A percentile compares a stretch with the other conserved stretches of the same genome.
phyloP scores from a whole-genome alignment of 2,888 invertebrate genomes.

The Cerceris rybyensis region DNA sequence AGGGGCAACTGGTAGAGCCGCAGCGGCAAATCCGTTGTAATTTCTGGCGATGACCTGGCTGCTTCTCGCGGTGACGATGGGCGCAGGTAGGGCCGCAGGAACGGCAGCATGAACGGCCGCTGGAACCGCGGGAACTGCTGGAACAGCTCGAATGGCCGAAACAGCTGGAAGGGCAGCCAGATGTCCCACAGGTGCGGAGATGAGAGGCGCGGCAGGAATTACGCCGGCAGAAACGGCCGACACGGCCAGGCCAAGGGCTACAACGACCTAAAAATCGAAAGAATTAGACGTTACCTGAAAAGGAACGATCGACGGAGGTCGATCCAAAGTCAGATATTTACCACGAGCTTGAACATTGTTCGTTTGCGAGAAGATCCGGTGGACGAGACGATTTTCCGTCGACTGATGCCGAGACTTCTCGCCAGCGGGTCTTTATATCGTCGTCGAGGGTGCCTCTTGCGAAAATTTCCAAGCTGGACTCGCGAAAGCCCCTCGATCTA shows the following conservation, averaged over 20 bases:
- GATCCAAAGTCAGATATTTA: conserved; percentile 61
- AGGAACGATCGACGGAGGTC: neutral
- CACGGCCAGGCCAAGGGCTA: neutral
- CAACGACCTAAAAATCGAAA: neutral
- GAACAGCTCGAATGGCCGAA: too few species aligned
- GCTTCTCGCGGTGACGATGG: conserved; percentile 86
- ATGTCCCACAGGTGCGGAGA: conserved; percentile 58
- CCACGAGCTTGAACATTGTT: conserved; percentile 64
- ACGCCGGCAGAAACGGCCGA: conserved; percentile 76
- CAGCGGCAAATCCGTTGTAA: conserved; percentile 84
- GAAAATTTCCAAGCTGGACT: conserved; percentile 24
- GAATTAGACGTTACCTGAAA: too few species aligned
- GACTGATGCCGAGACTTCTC: conserved; percentile 68
- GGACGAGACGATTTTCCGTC: conserved; percentile 64
- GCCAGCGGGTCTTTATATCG: conserved; percentile 69
- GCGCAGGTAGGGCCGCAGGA: conserved; percentile 77
- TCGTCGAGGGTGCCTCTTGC: conserved; percentile 39
- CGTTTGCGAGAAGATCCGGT: conserved; percentile 10
- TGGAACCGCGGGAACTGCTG: too few species aligned
- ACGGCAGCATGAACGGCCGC: conserved; percentile 50
- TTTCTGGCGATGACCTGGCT: conserved; percentile 86
- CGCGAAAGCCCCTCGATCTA: conserved; percentile 47
- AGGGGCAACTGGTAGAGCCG: conserved; percentile 81
- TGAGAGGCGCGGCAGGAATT: conserved; percentile 71
- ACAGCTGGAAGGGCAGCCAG: too few species aligned